Percentiles rank a stretch among this genome's conserved stretches.
These are phyloP conservation scores for Chaetodon auriga DNA, from an alignment of 2,113 vertebrate genomes.

Conservation along the genomic window DNA sequence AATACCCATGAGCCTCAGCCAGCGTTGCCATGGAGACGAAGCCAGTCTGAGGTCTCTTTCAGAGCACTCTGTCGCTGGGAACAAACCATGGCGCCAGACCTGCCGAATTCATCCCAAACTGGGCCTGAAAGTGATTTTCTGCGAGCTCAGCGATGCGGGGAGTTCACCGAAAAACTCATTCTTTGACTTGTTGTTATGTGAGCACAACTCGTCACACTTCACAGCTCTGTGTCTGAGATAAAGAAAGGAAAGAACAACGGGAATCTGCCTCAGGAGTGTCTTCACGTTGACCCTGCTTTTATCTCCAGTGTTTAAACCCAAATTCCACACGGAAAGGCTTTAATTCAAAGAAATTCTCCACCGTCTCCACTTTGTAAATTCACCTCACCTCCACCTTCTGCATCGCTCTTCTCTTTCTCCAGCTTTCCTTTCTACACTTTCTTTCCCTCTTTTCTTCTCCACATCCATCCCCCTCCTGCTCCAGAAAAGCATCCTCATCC, in stretches of 20 bases:
- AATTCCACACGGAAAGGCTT: neutral
- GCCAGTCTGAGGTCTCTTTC: too few relatives aligned
- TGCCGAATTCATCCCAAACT: too few relatives aligned
- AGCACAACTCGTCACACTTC: neutral
- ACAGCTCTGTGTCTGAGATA: neutral
- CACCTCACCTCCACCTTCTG: neutral
- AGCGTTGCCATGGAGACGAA: too few relatives aligned
- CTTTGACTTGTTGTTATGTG: too few relatives aligned
- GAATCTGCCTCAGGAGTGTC: neutral
- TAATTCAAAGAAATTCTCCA: neutral
- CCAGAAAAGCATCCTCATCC: neutral
- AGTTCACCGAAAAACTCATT: too few relatives aligned
- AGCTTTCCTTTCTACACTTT: neutral
- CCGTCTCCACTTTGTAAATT: neutral
- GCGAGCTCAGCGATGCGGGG: too few relatives aligned
- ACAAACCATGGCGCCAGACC: too few relatives aligned
- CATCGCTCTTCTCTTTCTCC: neutral
- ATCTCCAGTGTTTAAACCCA: neutral
- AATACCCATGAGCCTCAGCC: too few relatives aligned
- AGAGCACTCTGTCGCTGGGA: too few relatives aligned
- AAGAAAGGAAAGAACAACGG: neutral
- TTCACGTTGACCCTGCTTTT: neutral
- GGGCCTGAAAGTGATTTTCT: too few relatives aligned
- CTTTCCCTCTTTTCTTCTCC: neutral
- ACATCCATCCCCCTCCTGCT: slow-evolving; percentile 1